These are phyloP conservation scores for Pseudopleuronectes americanus DNA, from an alignment of 2,797 vertebrate genomes.

Conservation along the genomic window DNA sequence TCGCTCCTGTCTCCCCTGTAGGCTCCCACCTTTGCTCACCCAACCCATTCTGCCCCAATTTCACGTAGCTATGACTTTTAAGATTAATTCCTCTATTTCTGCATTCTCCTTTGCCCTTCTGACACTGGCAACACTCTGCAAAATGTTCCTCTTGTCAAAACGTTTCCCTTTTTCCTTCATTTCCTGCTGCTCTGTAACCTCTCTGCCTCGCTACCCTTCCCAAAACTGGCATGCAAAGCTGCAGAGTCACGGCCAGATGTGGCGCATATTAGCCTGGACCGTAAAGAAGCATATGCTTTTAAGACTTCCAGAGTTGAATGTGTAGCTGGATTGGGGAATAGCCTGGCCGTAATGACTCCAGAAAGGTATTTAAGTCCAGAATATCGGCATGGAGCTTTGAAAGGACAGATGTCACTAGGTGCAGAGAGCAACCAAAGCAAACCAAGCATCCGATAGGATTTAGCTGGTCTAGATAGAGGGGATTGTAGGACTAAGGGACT, in stretches of 20 bases:
- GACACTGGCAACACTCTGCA: slow-evolving; percentile 52
- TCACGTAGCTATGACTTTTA: slow-evolving; percentile 25
- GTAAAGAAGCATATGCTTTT: slow-evolving; percentile 65
- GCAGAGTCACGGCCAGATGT: slow-evolving; percentile 81
- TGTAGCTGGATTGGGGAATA: slow-evolving; percentile 31
- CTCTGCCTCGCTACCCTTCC: slow-evolving; percentile 51
- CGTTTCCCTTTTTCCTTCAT: slow-evolving; percentile 60
- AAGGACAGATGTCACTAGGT: slow-evolving; percentile 44
- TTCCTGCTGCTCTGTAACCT: slow-evolving; percentile 69
- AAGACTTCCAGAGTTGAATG: slow-evolving; percentile 53
- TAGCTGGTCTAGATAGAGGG: slow-evolving; percentile 31
- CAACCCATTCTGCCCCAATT: slow-evolving; percentile 9
- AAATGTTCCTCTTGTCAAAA: slow-evolving; percentile 64
- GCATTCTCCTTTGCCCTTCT: slow-evolving; percentile 49
- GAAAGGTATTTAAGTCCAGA: slow-evolving; percentile 43
- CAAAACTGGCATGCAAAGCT: slow-evolving; percentile 62
- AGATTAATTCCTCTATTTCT: slow-evolving; percentile 48
- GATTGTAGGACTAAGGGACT: slow-evolving; percentile 38
- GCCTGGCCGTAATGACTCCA: slow-evolving; percentile 53
- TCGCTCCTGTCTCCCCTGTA: slow-evolving; percentile 27
- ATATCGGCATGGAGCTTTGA: slow-evolving; percentile 30
- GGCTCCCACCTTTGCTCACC: slow-evolving; percentile 38
- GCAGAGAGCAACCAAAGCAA: slow-evolving; percentile 31
- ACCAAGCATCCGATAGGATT: slow-evolving; percentile 40
- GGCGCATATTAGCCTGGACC: slow-evolving; percentile 72